Evolutionary conservation across 2,113 vertebrate genomes (phyloP).

Genomic region (Axis porcinus): DNA sequence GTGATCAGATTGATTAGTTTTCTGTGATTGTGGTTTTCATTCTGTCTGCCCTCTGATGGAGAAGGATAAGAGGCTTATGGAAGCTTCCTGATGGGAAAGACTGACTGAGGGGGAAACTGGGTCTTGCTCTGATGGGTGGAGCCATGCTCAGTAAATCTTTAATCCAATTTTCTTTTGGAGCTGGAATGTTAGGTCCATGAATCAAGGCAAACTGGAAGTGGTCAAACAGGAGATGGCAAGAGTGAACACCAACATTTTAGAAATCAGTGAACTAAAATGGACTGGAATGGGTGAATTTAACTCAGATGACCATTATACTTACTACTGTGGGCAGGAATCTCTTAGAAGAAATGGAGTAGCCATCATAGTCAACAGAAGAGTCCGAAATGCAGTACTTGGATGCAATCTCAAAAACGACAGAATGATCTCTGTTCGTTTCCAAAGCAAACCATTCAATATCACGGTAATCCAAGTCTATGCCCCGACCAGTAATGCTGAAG

Average conservation of each 20-base stretch:
- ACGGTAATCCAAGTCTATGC: neutral
- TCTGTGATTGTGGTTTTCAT: neutral
- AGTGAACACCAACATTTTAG: neutral
- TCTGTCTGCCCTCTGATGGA: neutral
- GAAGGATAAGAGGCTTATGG: neutral
- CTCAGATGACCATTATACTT: neutral
- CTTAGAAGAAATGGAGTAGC: neutral
- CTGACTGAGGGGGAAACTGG: neutral
- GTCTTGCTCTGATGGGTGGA: neutral
- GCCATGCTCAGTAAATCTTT: neutral
- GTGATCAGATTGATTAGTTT: neutral
- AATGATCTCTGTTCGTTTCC: neutral
- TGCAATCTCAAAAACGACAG: neutral
- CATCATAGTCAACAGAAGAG: neutral
- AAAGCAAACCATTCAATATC: neutral
- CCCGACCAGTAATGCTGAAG: neutral
- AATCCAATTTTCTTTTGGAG: neutral
- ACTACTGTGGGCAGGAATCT: neutral
- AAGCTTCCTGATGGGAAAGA: neutral
- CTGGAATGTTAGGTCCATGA: neutral
- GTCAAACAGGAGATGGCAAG: neutral
- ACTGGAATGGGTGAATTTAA: neutral
- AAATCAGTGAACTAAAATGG: neutral
- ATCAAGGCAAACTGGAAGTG: neutral
- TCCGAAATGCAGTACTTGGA: neutral